Conservation (phyloP, 2,113 vertebrate genomes). For the Equus przewalskii region DNA sequence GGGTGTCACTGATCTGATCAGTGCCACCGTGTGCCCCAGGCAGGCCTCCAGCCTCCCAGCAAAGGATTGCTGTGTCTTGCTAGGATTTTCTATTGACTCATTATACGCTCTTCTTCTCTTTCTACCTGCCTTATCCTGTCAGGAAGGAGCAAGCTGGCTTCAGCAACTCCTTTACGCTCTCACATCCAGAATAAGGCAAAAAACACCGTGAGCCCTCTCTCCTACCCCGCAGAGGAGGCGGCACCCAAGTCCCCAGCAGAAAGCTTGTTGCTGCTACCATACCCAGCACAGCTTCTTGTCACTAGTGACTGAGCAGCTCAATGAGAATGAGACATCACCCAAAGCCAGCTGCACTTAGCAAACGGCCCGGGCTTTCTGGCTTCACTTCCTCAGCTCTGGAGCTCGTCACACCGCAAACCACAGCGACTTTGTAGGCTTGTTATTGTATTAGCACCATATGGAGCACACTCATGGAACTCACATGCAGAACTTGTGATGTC, state of each 20-base stretch:
- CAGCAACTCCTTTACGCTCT: not conserved
- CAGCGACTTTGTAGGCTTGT: conserved; percentile 68
- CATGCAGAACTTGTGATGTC: conserved; percentile 77
- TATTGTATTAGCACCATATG: conserved; percentile 73
- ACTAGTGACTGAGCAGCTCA: not conserved
- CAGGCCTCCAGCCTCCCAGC: not conserved
- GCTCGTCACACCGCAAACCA: conserved; percentile 59
- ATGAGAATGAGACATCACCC: conserved; percentile 13
- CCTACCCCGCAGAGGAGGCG: not conserved
- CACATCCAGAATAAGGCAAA: not conserved
- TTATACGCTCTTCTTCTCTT: not conserved
- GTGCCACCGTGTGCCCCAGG: conserved; percentile 5
- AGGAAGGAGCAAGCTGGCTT: not conserved
- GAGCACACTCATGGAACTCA: conserved; percentile 61
- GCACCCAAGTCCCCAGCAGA: not conserved
- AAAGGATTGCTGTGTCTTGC: not conserved
- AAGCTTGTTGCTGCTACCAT: not conserved
- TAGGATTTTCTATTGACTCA: conserved; percentile 6
- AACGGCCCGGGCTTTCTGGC: not conserved
- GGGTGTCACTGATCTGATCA: not conserved
- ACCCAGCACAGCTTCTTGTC: not conserved
- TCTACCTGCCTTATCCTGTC: conserved; percentile 47
- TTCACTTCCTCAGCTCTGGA: conserved; percentile 59
- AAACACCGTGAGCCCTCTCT: not conserved
- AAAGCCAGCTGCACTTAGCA: conserved; percentile 38